These are phyloP conservation scores for Nomada hirtipes DNA, from an alignment of 2,888 invertebrate species.

Conservation along the genomic window DNA sequence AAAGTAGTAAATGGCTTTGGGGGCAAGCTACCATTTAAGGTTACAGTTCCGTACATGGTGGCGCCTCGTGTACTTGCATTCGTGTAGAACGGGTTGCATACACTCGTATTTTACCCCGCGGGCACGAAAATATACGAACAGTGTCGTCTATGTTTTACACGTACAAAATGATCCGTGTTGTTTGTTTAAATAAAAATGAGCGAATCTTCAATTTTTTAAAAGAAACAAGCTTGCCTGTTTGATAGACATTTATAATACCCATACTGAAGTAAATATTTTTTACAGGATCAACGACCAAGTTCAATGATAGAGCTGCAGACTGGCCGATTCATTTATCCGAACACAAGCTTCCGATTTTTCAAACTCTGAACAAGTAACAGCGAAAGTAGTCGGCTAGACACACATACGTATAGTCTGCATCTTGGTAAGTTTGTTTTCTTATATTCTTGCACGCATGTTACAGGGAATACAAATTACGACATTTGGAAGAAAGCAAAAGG, in stretches of 20 bases:
- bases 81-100: constrained; percentile 12
- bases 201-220: not conserved
- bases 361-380: not conserved
- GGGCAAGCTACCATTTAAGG: constrained; percentile 78
- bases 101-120: constrained; percentile 31
- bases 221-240: not conserved
- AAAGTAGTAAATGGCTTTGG: constrained; percentile 63
- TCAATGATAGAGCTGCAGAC: not conserved
- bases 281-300: not conserved
- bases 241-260: not conserved
- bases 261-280: not conserved
- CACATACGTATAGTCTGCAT: no score
- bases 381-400: no score
- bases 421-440: not conserved
- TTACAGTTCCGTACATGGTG: constrained; percentile 73
- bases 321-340: constrained; percentile 25
- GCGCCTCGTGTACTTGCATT: constrained; percentile 41
- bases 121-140: constrained; percentile 2
- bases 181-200: not conserved
- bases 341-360: constrained; percentile 2
- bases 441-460: not conserved
- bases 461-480: not conserved
- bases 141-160: not conserved
- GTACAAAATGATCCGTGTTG: not conserved
- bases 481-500: not conserved